A percentile compares a stretch with the other conserved stretches of the same genome.
Conservation (phyloP, 2,888 invertebrate species). For the Heliothis peltigera region DNA sequence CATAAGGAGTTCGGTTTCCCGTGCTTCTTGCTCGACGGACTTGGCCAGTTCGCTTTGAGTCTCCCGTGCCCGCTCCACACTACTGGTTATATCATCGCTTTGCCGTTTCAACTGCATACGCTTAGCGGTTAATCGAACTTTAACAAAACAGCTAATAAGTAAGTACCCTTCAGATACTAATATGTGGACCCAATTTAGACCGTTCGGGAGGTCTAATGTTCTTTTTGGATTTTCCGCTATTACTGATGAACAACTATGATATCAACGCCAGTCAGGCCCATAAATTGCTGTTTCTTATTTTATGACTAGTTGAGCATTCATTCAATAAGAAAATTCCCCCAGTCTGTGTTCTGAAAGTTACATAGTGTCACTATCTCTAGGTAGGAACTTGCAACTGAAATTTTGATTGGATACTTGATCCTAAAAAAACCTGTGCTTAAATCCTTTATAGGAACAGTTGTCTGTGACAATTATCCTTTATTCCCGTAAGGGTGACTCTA, state of each 20-base stretch:
- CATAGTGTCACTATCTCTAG: not conserved
- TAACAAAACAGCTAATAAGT: conserved; percentile 30
- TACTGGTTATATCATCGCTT: conserved; percentile 69
- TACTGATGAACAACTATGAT: not conserved
- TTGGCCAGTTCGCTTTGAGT: conserved; percentile 64
- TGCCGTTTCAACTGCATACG: conserved; percentile 77
- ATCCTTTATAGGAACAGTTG: not conserved
- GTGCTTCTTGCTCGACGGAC: conserved; percentile 66
- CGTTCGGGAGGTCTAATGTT: not conserved
- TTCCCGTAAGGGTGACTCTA: not conserved
- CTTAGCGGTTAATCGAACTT: conserved; percentile 77
- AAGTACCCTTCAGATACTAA: not conserved
- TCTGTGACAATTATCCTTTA: not conserved
- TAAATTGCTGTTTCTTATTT: conserved; percentile 50
- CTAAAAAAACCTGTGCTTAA: not conserved
- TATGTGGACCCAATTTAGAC: not conserved
- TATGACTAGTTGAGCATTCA: conserved; percentile 43
- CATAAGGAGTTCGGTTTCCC: conserved; percentile 68
- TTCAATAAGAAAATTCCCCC: not conserved
- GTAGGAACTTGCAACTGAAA: not conserved
- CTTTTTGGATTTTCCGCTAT: not conserved
- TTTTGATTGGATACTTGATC: not conserved
- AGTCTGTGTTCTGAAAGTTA: not conserved
- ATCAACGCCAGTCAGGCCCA: conserved; percentile 18
- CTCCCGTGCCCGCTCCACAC: conserved; percentile 63